phyloP scores from a whole-genome alignment of 1,140 invertebrate species.

The Fopius arisanus region DNA sequence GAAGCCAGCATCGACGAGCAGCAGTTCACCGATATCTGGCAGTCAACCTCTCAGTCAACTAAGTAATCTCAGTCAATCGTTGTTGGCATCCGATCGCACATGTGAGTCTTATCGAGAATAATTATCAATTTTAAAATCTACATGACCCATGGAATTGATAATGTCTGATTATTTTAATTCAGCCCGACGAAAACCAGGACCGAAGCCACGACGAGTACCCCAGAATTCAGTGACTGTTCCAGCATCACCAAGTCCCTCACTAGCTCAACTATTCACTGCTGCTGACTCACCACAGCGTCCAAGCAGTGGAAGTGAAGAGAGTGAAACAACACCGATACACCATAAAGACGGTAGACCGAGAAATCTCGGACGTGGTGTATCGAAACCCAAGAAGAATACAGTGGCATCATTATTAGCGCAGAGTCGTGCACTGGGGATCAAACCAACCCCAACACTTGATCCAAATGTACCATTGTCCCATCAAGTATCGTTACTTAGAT shows the following conservation, averaged over 20 bases:
- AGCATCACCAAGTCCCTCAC: constrained; percentile 65
- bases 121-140: too few relatives aligned
- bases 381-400: constrained; percentile 90
- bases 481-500: constrained; percentile 69
- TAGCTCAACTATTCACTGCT: constrained; percentile 67
- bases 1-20: constrained; percentile 70
- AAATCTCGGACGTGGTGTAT: constrained; percentile 83
- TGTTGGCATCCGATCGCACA: constrained; percentile 64
- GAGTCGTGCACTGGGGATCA: constrained; percentile 79
- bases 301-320: constrained; percentile 74
- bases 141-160: background rate
- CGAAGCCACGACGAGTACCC: constrained; percentile 73
- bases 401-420: constrained; percentile 86
- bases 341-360: constrained; percentile 79
- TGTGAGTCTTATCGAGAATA: constrained; percentile 56
- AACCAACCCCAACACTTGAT: constrained; percentile 68
- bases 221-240: constrained; percentile 67
- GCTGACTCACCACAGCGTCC: constrained; percentile 69
- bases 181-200: constrained; percentile 78
- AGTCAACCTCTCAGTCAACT: constrained; percentile 67
- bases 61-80: constrained; percentile 66
- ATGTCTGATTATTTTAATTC: constrained; percentile 8
- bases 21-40: constrained; percentile 53
- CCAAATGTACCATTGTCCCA: constrained; percentile 68
- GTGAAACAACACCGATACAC: constrained; percentile 65